Base-by-base conservation (phyloP, 1,140 invertebrate species). In the Heliconius hewitsoni region DNA sequence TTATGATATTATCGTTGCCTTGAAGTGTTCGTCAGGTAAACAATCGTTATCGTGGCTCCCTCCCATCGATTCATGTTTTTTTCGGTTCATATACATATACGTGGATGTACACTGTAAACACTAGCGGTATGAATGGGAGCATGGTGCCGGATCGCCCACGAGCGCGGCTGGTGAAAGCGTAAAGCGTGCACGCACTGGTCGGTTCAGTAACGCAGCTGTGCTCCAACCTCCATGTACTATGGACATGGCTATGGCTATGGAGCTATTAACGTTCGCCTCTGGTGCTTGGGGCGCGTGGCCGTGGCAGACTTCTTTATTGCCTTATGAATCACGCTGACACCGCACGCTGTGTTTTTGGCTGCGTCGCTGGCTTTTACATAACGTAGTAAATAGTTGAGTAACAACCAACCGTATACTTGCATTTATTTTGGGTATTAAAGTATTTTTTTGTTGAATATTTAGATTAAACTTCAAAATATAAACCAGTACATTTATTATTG, bases 1-100 rank as follows among this genome's bases (percentile, higher is more conserved):
- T 83, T 83, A 82, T 85, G 18, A 52, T 52, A 84, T 84, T 82
- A 86, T 79, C 85, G 85, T 91, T 84, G 87, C 91, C 90, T 92
- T 93, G 92, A 91, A 82, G 87, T 89, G 89, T 90, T 90, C 89
- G 82, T n/a, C 87, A 92, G 88, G 92, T 94, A 94, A 94, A 93
- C 91, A 94, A 84, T 86, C 85, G 86, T 91, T 93, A 93, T 93
- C 90, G 83, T 78, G 81, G 80, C 83, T 80, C 80, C 79, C 83
- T 87, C 78, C 81, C 89, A 89, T 92, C 88, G 90, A 91, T 92
- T 89, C 71, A 82, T 84, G 83, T 81, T 84, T 37, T 82, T 88
- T 86, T 86, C 88, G 84, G 66, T 81, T 81, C 76, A 77, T 81
- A 8, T 42, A 42, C 42, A 80, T 37, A 80, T 81, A 77, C 77